Conservation (phyloP, 2,113 vertebrate genomes). For the Paradisaea rubra region DNA sequence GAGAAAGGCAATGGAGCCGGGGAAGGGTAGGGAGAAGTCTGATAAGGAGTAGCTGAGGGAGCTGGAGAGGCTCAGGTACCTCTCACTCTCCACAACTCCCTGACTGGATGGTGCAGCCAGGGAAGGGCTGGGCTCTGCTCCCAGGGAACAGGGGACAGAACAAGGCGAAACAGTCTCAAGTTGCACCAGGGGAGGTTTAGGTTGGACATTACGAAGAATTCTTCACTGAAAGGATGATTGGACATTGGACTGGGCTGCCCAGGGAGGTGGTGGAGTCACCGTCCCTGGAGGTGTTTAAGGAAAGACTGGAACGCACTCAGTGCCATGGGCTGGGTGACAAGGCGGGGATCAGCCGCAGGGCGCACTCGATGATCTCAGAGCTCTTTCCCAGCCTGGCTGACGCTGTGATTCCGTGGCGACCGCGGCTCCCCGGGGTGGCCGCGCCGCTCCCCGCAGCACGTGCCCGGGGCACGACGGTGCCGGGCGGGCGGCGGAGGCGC, state of each 20-base stretch:
- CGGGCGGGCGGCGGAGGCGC: not conserved
- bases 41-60: not conserved
- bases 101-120: not conserved
- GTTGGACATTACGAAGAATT: not conserved
- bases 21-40: not conserved
- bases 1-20: not conserved
- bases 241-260: not conserved
- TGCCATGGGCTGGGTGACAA: no score
- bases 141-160: not conserved
- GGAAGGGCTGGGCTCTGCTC: accelerated
- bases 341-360: no score
- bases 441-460: not conserved
- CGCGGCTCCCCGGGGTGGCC: not conserved
- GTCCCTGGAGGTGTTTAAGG: not conserved
- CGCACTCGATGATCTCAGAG: not conserved
- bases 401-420: accelerated
- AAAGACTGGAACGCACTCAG: not conserved
- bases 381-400: not conserved
- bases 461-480: not conserved
- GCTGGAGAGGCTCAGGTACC: no score
- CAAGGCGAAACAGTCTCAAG: not conserved
- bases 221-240: not conserved
- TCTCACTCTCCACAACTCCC: not conserved
- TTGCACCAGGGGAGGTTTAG: not conserved
- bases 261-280: no score